Percentiles rank a stretch among this genome's conserved stretches.
Evolutionary conservation across 2,797 vertebrate species (phyloP).

Genomic region (Garrulus glandarius): DNA sequence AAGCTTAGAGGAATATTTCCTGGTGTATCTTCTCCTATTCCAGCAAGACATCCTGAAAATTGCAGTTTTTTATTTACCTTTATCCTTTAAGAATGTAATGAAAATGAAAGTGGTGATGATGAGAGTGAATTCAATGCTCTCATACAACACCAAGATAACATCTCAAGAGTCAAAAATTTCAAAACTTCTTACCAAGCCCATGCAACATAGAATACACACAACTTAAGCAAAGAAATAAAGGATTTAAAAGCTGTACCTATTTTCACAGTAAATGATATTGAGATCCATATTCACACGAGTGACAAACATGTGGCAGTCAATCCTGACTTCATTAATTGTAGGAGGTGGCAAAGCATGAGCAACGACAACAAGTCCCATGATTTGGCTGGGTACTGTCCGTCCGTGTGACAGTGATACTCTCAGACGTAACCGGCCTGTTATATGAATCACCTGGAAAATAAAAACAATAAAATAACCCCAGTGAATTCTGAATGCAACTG

Average conservation of each 20-base stretch:
- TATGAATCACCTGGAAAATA: constrained; percentile 91
- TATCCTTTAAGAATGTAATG: background rate
- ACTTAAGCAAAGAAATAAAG: constrained; percentile 2
- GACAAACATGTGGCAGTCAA: constrained; percentile 99
- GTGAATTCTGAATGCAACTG: constrained; percentile 27
- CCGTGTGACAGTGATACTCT: constrained; percentile 91
- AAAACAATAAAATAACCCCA: constrained; percentile 51
- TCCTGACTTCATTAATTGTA: constrained; percentile 98
- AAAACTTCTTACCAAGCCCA: background rate
- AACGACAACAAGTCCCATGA: constrained; percentile 97
- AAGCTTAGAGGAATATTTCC: background rate
- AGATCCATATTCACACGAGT: constrained; percentile 99
- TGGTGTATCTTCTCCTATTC: background rate
- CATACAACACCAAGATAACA: background rate
- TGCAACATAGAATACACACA: background rate
- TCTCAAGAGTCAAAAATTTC: background rate
- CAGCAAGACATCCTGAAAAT: background rate
- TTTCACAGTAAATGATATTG: constrained; percentile 99
- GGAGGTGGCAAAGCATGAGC: constrained; percentile 96
- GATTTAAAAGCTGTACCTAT: constrained; percentile 84
- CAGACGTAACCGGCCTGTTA: constrained; percentile 94
- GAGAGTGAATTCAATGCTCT: background rate
- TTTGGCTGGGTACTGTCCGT: constrained; percentile 91
- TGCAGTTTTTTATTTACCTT: background rate
- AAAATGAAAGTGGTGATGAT: background rate